Evolutionary conservation across 92 coral and sea anemone genomes (phyloP), one percentile per base, ranked within the genome.

Genomic region (Porites divaricata): DNA sequence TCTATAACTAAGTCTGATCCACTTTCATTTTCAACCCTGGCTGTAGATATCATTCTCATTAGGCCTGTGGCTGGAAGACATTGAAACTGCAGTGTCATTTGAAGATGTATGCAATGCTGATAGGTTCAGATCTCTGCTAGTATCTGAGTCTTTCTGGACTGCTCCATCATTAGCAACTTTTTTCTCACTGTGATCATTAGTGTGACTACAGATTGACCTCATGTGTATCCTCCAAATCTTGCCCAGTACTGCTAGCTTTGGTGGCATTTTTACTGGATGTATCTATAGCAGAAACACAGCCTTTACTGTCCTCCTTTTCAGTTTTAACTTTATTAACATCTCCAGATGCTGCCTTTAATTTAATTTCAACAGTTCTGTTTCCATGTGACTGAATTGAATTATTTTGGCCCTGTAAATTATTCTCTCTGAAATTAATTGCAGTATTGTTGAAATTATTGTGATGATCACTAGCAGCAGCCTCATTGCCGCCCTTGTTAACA

Each of bases 241-340:
- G 15, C 14, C 49, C 63, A 23, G 71, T 12, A 64, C 54, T 49
- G 24, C 45, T 63, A 14, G 25, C 61, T 21, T 78, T 10, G 41
- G 45, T 35, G 45, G 45, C 45, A 35, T 35, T 78, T 51, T 9
- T 24, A 63, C 12, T 62, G 57, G 82, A 20, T 15, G 15, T 49
- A 62, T 79, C 84, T n/a, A 21, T 59, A 51, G 54, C 57, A 25
- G 16, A 28, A 48, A 26, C 75, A 80, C 4, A 52, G 51, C 10
- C 9, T 25, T 67, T 8, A 35, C 20, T 26, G 50, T 23, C 8
- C 28, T 67, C 75, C 16, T 17, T 8, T 15, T 64, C 26, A 12
- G 52, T 24, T 41, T 15, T 17, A 41, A 17, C 53, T 28, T 65
- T 49, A 4, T 50, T 6, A 16, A 16, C 22, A 16, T 41, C 19